Evolutionary conservation across 2,888 invertebrate species (phyloP).

Genomic region (Acronicta alni): DNA sequence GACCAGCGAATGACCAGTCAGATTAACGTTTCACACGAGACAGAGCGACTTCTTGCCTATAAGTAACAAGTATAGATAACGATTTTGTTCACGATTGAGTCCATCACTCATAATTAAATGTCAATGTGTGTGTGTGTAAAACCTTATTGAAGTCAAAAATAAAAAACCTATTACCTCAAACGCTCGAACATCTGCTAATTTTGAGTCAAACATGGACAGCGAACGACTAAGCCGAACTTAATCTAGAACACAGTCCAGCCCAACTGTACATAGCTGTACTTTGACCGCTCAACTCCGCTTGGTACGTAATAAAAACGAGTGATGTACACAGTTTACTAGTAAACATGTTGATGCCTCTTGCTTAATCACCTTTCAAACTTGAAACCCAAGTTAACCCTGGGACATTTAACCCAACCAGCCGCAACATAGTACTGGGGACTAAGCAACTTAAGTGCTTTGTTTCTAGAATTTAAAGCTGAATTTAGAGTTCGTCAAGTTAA

Average conservation of each 20-base stretch:
- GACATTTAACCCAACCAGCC: constrained; percentile 54
- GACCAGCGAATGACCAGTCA: no score
- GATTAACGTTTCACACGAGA: no score
- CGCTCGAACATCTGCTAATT: neutral
- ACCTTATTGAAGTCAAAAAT: no score
- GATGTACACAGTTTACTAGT: constrained; percentile 43
- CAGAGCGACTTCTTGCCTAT: no score
- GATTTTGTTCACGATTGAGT: no score
- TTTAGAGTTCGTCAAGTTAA: constrained; percentile 53
- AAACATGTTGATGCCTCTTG: constrained; percentile 56
- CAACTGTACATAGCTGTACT: constrained; percentile 21
- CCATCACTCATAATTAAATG: no score
- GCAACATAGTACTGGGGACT: constrained; percentile 50
- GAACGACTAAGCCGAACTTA: constrained; percentile 19
- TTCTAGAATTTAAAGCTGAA: constrained; percentile 54
- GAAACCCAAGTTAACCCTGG: constrained; percentile 44
- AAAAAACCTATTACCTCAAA: no score
- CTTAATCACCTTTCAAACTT: constrained; percentile 59
- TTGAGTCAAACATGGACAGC: constrained; percentile 5
- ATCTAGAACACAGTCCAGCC: constrained; percentile 17
- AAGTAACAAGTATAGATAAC: no score
- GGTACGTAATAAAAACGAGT: constrained; percentile 52
- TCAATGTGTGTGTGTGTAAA: no score
- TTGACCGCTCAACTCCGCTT: constrained; percentile 35
- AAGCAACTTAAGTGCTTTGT: constrained; percentile 54